Base-by-base conservation (phyloP, 2,888 invertebrate species). In the Nomada ruficornis region DNA sequence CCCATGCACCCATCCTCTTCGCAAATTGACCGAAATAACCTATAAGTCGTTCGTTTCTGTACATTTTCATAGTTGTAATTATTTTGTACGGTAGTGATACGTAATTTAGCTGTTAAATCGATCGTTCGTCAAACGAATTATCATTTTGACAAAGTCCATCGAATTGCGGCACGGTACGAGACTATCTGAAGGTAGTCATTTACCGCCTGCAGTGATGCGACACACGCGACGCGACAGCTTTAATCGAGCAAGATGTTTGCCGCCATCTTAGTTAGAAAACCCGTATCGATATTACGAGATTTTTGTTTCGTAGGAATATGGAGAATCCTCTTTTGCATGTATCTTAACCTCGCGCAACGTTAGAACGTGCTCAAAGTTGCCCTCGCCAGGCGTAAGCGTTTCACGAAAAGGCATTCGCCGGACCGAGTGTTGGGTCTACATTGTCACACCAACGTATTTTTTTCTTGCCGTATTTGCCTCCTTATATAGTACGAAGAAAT, bases 231-330 rank as follows among this genome's bases (percentile, higher is more conserved):
- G 85, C 88, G 85, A 83, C 77, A 82, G 86, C 82, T 67, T 55
- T 60, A 70, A 67, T 42, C 54, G 62, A 60, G 69, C 62, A 36
- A 76, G 54, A 54, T 63, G 54, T 60, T 82, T 77, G 86, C 77
- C 92, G 92, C 92, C 92, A 92, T 92, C 80, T 92, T 92, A 85
- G 83, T 88, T 83, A 86, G 87, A 82, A 86, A 87, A 87, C 91
- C 92, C 91, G 91, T 86, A 87, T 91, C 86, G 64, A 89, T 89
- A 85, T 74, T 68, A 60, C 42, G 62, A 11, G 47, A 57, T 60
- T 70, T 60, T 18, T 67, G 50, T 59, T 23, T 50, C 1, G 7
- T 18, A 52, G 50, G 23, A 47, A 59, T 64, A 2, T 5, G 1
- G 10, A 4, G 47, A 63, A 57, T 42, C 5, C 54, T 50, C 18